Conservation (phyloP, 2,113 vertebrate genomes). For the Lagenorhynchus albirostris region DNA sequence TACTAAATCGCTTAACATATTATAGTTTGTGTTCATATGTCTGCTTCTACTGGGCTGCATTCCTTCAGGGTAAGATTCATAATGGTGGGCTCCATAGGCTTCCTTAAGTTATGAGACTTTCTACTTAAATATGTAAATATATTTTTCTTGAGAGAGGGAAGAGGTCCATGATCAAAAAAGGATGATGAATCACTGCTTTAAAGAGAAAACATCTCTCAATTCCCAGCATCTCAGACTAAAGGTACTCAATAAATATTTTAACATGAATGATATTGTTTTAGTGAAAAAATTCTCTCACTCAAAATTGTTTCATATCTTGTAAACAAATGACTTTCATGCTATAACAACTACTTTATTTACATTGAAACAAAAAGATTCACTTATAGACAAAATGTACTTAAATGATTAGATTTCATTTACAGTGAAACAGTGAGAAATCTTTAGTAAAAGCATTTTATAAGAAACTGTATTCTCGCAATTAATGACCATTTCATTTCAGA, state of each 20-base stretch:
- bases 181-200: neutral
- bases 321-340: neutral
- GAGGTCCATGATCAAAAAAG: neutral
- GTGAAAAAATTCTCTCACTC: neutral
- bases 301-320: neutral
- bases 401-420: neutral
- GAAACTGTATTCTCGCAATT: conserved; percentile 54
- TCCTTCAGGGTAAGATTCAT: neutral
- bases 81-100: neutral
- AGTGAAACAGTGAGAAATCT: neutral
- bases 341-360: neutral
- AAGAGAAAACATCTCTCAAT: neutral
- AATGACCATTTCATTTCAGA: conserved; percentile 56
- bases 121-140: neutral
- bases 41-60: neutral
- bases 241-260: neutral
- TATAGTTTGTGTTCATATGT: neutral
- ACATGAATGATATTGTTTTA: neutral
- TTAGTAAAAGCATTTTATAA: conserved; percentile 55
- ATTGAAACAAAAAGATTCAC: neutral
- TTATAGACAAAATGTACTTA: neutral
- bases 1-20: neutral
- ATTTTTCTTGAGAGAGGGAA: neutral
- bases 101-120: neutral
- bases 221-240: neutral